phyloP scores from a whole-genome alignment of 2,888 invertebrate genomes.

The Stegophylla sp. region DNA sequence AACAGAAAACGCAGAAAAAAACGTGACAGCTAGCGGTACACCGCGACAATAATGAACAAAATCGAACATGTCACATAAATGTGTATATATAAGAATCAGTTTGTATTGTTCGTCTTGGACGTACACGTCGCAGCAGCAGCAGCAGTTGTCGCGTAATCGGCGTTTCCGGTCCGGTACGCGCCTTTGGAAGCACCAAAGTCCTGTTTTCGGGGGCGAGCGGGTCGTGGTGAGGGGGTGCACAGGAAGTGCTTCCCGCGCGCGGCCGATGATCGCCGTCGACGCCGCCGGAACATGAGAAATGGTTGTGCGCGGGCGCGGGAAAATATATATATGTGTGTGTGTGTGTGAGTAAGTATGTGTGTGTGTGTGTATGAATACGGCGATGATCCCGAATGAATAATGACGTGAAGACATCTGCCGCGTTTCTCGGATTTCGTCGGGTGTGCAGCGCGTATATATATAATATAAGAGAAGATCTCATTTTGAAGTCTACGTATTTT shows the following conservation, averaged over 20 bases:
- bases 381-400: conserved; percentile 58
- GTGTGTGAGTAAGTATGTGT: no score
- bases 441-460: background rate
- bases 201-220: background rate
- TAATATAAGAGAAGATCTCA: background rate
- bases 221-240: background rate
- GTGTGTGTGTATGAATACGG: no score
- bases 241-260: background rate
- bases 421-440: conserved; percentile 55
- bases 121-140: background rate
- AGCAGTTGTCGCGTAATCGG: conserved; percentile 40
- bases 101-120: background rate
- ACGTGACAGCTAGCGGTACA: background rate
- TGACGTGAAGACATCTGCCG: conserved; percentile 46
- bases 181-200: conserved; percentile 31
- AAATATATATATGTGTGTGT: no score
- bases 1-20: background rate
- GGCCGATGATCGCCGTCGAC: background rate
- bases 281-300: conserved; percentile 45
- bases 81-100: no score
- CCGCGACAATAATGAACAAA: background rate
- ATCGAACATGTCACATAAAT: no score
- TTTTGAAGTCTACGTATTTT: background rate
- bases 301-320: conserved; percentile 14
- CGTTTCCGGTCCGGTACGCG: conserved; percentile 55